Conservation (phyloP, 1,140 invertebrate genomes). For the Rhopalosiphum maidis region DNA sequence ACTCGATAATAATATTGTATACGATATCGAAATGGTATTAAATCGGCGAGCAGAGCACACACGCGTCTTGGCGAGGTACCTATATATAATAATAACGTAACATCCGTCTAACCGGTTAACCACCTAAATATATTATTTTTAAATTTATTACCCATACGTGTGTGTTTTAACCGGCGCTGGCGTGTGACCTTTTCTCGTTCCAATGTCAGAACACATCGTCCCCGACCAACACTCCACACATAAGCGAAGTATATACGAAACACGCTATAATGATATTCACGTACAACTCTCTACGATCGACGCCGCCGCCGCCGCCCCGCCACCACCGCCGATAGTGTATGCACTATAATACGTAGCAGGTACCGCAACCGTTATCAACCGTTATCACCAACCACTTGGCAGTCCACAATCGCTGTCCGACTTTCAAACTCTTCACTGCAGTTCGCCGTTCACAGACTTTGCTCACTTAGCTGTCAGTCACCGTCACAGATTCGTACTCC, state of each 20-base stretch:
- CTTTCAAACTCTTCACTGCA: not conserved
- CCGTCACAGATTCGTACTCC: not conserved
- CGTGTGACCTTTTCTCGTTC: not conserved
- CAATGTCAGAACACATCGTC: not conserved
- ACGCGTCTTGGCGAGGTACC: no score
- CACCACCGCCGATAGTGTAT: no score
- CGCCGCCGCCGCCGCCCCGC: no score
- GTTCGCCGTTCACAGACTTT: no score
- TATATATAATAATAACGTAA: no score
- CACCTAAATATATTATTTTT: not conserved
- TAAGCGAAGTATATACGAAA: not conserved
- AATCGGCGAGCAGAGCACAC: not conserved
- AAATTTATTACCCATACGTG: not conserved
- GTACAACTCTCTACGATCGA: no score
- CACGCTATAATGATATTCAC: no score
- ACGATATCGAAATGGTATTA: not conserved
- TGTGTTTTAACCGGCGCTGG: not conserved
- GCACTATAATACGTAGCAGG: no score
- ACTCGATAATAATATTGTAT: not conserved
- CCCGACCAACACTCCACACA: not conserved
- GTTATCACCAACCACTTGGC: not conserved
- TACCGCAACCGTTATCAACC: not conserved
- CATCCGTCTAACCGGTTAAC: not conserved
- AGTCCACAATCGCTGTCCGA: not conserved
- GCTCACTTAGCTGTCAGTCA: not conserved